Conservation (phyloP, 2,888 invertebrate species). For the Vannuccia rotundouncinata region DNA sequence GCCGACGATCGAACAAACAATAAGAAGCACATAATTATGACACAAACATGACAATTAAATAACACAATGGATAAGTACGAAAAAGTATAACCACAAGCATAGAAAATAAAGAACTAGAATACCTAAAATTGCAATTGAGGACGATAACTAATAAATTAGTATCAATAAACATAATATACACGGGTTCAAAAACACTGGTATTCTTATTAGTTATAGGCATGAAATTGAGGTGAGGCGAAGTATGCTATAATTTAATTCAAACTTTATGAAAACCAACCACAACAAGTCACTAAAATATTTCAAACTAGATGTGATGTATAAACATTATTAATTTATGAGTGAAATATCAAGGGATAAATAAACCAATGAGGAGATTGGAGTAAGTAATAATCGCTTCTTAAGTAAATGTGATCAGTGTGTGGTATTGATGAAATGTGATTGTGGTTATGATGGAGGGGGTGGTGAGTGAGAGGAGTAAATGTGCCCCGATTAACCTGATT, state of each 20-base stretch:
- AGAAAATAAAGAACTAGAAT: conserved; percentile 8
- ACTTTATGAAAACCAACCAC: not conserved
- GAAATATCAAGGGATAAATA: too few relatives aligned
- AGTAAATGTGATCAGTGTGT: too few relatives aligned
- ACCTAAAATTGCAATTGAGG: conserved; percentile 16
- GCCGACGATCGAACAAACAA: conserved; percentile 13
- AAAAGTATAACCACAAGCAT: conserved; percentile 24
- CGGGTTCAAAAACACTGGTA: not conserved
- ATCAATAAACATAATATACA: conserved; percentile 24
- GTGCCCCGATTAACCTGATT: conserved; percentile 1
- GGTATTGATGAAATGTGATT: not conserved
- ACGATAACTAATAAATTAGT: not conserved
- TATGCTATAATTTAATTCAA: not conserved
- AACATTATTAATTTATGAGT: too few relatives aligned
- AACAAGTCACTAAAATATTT: not conserved
- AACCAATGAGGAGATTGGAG: too few relatives aligned
- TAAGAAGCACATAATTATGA: not conserved
- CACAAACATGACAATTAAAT: conserved; percentile 20
- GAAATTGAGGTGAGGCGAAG: not conserved
- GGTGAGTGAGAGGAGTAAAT: not conserved
- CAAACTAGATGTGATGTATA: not conserved
- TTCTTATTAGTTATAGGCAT: not conserved
- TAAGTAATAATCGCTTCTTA: too few relatives aligned
- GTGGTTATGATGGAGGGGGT: not conserved
- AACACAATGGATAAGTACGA: not conserved